Conservation (phyloP, 2,113 vertebrate species). For the Eurystomus gularis region DNA sequence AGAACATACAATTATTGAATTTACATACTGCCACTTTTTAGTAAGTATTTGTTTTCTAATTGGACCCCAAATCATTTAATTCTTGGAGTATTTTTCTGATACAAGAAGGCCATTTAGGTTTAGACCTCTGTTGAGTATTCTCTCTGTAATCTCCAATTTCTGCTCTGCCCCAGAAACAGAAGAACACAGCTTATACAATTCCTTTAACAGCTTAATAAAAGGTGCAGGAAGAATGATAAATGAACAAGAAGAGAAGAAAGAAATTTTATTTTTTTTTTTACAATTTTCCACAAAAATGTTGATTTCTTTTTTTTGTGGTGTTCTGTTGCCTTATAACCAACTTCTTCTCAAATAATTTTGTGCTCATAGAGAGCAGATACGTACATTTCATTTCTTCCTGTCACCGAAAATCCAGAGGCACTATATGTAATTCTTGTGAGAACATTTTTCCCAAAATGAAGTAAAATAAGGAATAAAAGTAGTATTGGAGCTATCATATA, state of each 20-base stretch:
- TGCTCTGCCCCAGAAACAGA: neutral
- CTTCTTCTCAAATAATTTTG: neutral
- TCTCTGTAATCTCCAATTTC: neutral
- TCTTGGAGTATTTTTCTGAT: neutral
- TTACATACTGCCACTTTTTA: neutral
- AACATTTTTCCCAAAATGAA: neutral
- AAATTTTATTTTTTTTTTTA: neutral
- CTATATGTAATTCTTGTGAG: neutral
- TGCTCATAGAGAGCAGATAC: neutral
- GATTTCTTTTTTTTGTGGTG: neutral
- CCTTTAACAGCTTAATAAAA: neutral
- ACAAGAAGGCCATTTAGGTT: neutral
- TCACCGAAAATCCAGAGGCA: neutral
- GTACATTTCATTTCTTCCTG: neutral
- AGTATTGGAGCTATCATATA: neutral
- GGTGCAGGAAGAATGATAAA: neutral
- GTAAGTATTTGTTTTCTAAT: neutral
- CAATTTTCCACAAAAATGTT: neutral
- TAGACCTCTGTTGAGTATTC: neutral
- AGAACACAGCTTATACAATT: neutral
- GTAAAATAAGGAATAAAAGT: neutral
- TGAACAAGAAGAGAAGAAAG: neutral
- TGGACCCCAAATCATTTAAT: neutral
- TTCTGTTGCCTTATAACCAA: neutral
- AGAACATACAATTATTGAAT: neutral